Percentiles rank a stretch among this genome's conserved stretches.
Evolutionary conservation across 2,113 vertebrate genomes (phyloP).

Genomic region (Mus pahari): DNA sequence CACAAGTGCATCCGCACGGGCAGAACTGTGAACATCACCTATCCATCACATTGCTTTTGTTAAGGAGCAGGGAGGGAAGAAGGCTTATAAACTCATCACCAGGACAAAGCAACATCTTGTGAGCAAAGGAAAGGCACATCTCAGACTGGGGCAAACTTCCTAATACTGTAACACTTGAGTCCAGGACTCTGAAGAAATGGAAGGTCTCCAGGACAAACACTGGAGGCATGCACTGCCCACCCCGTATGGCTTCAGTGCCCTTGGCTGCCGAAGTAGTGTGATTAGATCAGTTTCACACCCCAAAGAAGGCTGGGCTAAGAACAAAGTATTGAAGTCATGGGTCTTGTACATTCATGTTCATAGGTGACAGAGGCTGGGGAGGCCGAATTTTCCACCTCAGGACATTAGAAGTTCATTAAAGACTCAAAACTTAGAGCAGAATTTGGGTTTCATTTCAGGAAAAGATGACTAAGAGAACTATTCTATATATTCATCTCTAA

Average conservation of each 20-base stretch:
- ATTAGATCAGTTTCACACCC: slow-evolving; percentile 58
- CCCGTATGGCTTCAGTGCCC: slow-evolving; percentile 68
- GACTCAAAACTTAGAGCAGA: slow-evolving; percentile 63
- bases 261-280: slow-evolving; percentile 52
- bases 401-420: slow-evolving; percentile 57
- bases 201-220: slow-evolving; percentile 71
- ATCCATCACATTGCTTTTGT: slow-evolving; percentile 69
- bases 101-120: slow-evolving; percentile 71
- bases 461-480: slow-evolving; percentile 59
- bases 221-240: slow-evolving; percentile 58
- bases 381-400: slow-evolving; percentile 60
- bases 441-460: slow-evolving; percentile 70
- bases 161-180: slow-evolving; percentile 76
- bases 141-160: slow-evolving; percentile 67
- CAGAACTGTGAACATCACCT: slow-evolving; percentile 63
- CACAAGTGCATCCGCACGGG: slow-evolving; percentile 62
- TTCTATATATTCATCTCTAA: slow-evolving; percentile 55
- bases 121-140: slow-evolving; percentile 79
- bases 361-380: slow-evolving; percentile 32
- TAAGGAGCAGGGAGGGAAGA: slow-evolving; percentile 65
- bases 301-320: slow-evolving; percentile 65
- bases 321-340: slow-evolving; percentile 66
- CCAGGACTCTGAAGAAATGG: slow-evolving; percentile 54
- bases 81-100: slow-evolving; percentile 73
- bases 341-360: slow-evolving; percentile 72